Evolutionary conservation across 2,113 vertebrate genomes (phyloP).

Genomic region (Anarhynchus alexandrinus): DNA sequence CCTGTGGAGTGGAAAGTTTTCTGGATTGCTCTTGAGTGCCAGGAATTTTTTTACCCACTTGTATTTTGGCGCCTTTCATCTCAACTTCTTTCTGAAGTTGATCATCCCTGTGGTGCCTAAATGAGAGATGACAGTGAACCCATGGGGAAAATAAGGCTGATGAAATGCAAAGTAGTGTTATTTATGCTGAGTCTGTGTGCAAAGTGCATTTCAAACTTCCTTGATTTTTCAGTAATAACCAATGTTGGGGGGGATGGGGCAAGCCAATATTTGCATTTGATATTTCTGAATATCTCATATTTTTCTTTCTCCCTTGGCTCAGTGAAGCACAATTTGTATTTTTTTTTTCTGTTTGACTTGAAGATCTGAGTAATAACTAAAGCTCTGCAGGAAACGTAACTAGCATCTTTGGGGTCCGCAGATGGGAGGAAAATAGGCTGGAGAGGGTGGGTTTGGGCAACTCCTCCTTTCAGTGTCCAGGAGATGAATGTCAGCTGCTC

Average conservation of each 20-base stretch:
- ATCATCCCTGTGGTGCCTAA: slow-evolving; percentile 61
- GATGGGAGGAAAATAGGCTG: not conserved
- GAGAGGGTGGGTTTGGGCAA: not conserved
- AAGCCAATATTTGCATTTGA: slow-evolving; percentile 12
- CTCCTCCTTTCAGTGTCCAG: not conserved
- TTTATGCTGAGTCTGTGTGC: slow-evolving; percentile 46
- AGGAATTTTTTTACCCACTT: not conserved
- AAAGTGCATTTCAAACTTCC: slow-evolving; percentile 57
- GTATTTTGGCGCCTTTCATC: slow-evolving; percentile 45
- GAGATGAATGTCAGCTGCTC: not conserved
- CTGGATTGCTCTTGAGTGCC: not conserved
- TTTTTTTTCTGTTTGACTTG: not conserved
- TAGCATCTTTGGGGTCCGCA: not conserved
- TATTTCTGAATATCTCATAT: not conserved
- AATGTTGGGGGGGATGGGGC: not conserved
- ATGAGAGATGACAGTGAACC: slow-evolving; percentile 58
- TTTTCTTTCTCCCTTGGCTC: not conserved
- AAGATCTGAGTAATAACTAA: not conserved
- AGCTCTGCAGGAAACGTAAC: not conserved
- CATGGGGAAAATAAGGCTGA: slow-evolving; percentile 59
- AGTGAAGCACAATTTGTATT: not conserved
- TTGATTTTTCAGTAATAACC: slow-evolving; percentile 49
- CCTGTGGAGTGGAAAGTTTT: not conserved
- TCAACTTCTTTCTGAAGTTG: slow-evolving; percentile 49
- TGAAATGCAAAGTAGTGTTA: slow-evolving; percentile 49